Evolutionary conservation across 2,888 invertebrate genomes (phyloP).

Genomic region (Agrochola lychnidis): DNA sequence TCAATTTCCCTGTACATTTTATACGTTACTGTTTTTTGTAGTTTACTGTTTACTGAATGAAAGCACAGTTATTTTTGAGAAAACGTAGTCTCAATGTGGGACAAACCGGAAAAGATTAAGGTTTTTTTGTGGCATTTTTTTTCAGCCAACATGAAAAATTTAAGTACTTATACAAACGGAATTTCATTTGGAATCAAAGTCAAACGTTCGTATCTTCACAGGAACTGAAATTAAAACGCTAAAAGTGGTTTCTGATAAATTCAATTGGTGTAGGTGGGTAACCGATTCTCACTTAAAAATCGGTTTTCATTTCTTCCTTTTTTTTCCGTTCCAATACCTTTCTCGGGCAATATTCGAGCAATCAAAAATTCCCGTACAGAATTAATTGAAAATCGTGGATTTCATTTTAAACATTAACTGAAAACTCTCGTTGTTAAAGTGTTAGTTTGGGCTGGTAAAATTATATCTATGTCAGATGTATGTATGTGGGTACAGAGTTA

Average conservation of each 20-base stretch:
- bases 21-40: not conserved
- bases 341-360: not conserved
- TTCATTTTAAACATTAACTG: not conserved
- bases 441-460: constrained; percentile 12
- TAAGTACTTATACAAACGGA: not conserved
- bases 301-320: not conserved
- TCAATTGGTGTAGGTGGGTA: not conserved
- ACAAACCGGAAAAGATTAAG: not conserved
- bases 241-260: constrained; percentile 2
- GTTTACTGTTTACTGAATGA: not conserved
- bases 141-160: not conserved
- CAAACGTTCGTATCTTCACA: not conserved
- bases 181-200: constrained; percentile 16
- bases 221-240: not conserved
- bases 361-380: not conserved
- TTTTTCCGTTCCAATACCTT: not conserved
- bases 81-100: not conserved
- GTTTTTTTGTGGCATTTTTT: not conserved
- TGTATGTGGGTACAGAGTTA: not conserved
- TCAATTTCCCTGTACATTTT: not conserved
- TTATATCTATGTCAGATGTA: constrained; percentile 2
- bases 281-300: constrained; percentile 1
- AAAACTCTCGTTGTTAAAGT: not conserved
- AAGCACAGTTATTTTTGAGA: not conserved
- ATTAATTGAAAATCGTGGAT: not conserved